These are phyloP conservation scores for Moxostoma hubbsi DNA, from an alignment of 2,797 vertebrate species.

Conservation along the genomic window DNA sequence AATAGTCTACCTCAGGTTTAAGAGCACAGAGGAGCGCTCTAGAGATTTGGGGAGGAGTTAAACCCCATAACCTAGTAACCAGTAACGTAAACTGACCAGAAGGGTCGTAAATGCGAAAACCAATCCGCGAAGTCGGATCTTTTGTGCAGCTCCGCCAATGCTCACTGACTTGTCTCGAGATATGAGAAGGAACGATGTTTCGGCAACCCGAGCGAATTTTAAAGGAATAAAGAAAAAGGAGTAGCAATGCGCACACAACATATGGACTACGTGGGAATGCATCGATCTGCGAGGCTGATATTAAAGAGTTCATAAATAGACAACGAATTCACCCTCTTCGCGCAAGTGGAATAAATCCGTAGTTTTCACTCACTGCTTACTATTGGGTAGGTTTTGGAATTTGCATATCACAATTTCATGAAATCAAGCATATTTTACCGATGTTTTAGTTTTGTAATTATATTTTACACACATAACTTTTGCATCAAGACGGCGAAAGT, in stretches of 20 bases:
- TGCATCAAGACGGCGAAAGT: not conserved
- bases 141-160: slow-evolving; percentile 70
- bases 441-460: not conserved
- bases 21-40: slow-evolving; percentile 55
- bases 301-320: slow-evolving; percentile 44
- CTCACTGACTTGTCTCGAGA: slow-evolving; percentile 58
- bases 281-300: not conserved
- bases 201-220: not conserved
- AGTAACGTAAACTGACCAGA: slow-evolving; percentile 69
- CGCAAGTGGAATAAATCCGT: slow-evolving; percentile 21
- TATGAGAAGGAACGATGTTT: slow-evolving; percentile 46
- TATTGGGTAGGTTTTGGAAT: slow-evolving; percentile 23
- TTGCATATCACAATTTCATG: not conserved
- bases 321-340: slow-evolving; percentile 11
- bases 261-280: slow-evolving; percentile 11
- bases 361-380: slow-evolving; percentile 10
- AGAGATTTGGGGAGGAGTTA: slow-evolving; percentile 61
- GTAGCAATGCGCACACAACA: not conserved
- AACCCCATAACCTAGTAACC: slow-evolving; percentile 75
- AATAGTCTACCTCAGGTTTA: slow-evolving; percentile 5
- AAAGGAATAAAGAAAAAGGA: slow-evolving; percentile 18
- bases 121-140: slow-evolving; percentile 73
- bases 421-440: not conserved
- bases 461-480: not conserved
- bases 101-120: slow-evolving; percentile 73